Percentiles rank a stretch among this genome's conserved stretches.
Conservation (phyloP, 2,888 invertebrate genomes). For the Heliconius sara region DNA sequence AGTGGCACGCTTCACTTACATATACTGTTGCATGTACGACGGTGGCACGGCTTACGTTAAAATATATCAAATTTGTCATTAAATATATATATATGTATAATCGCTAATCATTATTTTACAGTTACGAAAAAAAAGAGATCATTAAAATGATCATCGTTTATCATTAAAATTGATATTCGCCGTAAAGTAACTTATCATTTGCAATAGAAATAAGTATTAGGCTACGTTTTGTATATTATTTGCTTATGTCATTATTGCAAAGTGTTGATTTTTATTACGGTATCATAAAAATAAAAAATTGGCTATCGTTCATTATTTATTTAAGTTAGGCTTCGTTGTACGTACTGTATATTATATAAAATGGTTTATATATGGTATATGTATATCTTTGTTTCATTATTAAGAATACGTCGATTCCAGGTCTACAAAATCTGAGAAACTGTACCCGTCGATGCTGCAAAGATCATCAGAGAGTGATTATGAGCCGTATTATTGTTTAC, state of each 20-base stretch:
- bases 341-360: not conserved
- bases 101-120: conserved; percentile 44
- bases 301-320: conserved; percentile 12
- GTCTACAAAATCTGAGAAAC: conserved; percentile 97
- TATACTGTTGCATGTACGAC: conserved; percentile 69
- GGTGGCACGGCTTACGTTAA: conserved; percentile 73
- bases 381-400: not conserved
- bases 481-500: conserved; percentile 93
- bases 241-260: not conserved
- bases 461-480: conserved; percentile 92
- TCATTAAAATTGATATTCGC: not conserved
- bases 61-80: conserved; percentile 18
- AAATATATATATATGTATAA: conserved; percentile 37
- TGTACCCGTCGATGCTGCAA: conserved; percentile 96
- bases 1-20: conserved; percentile 72
- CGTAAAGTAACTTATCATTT: conserved; percentile 3
- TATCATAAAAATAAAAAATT: not conserved
- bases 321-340: conserved; percentile 24
- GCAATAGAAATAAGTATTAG: conserved; percentile 3
- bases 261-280: not conserved
- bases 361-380: not conserved
- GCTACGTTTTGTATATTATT: conserved; percentile 20
- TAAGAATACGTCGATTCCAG: conserved; percentile 75
- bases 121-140: not conserved
- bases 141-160: not conserved